A percentile compares a stretch with the other conserved stretches of the same genome.
phyloP scores from a whole-genome alignment of 37 sponge, comb jelly and placozoan species.

The Cladorhizidae sp. region DNA sequence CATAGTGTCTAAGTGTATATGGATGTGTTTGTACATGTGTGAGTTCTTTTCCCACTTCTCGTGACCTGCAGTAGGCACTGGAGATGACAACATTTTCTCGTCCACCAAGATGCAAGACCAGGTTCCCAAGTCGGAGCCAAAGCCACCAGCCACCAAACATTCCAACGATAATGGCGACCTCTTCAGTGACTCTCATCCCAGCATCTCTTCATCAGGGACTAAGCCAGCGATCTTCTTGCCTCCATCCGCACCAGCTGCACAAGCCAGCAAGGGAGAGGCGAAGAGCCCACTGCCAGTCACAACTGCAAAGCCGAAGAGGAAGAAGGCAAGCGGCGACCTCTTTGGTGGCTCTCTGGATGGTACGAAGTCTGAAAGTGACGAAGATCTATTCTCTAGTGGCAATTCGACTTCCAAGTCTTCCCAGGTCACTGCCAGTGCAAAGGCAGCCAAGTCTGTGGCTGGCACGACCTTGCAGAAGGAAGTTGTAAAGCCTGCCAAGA shows the following conservation, averaged over 20 bases:
- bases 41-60: no score
- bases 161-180: constrained; percentile 7
- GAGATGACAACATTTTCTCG: no score
- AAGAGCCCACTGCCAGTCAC: neutral
- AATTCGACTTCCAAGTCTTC: neutral
- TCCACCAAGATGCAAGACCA: no score
- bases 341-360: constrained; percentile 25
- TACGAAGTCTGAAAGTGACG: neutral
- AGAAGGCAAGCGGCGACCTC: constrained; percentile 4
- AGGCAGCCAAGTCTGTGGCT: neutral
- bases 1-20: neutral
- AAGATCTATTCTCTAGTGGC: constrained; percentile 8
- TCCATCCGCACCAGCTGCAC: constrained; percentile 5
- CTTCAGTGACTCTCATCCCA: neutral
- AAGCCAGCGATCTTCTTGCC: neutral
- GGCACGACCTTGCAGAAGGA: neutral
- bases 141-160: neutral
- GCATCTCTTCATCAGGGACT: neutral
- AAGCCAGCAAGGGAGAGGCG: neutral
- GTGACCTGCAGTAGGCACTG: no score
- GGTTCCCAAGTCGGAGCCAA: no score
- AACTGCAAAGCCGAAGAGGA: neutral
- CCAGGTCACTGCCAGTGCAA: neutral
- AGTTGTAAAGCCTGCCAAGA: neutral
- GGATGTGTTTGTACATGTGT: no score